A percentile compares a stretch with the other conserved stretches of the same genome.
Evolutionary conservation across 2,888 invertebrate genomes (phyloP).

Genomic region (Dinocampus coccinellae): DNA sequence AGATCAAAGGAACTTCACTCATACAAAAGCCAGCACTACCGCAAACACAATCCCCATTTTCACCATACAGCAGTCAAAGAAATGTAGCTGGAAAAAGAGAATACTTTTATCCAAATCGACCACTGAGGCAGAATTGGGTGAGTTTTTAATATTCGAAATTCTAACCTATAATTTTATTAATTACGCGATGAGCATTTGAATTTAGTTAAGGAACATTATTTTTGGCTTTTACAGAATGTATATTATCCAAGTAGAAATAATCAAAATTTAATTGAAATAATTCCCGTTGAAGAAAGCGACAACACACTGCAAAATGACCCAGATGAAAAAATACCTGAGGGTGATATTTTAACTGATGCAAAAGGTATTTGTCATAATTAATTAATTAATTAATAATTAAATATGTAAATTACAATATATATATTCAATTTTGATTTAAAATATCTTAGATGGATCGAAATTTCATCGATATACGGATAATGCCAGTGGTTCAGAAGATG

Average conservation of each 20-base stretch:
- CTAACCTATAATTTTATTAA: slow-evolving; percentile 2
- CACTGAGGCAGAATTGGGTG: slow-evolving; percentile 58
- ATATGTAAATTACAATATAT: no score
- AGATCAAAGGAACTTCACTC: slow-evolving; percentile 40
- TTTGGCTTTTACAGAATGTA: slow-evolving; percentile 51
- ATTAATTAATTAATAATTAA: slow-evolving; percentile 5
- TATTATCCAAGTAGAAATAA: slow-evolving; percentile 63
- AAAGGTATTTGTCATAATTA: slow-evolving; percentile 32
- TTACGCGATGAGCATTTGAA: background rate
- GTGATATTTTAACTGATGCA: slow-evolving; percentile 14
- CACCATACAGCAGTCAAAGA: slow-evolving; percentile 49
- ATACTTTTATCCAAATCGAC: slow-evolving; percentile 48
- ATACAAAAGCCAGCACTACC: slow-evolving; percentile 31
- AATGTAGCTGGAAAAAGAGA: background rate
- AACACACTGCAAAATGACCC: slow-evolving; percentile 46
- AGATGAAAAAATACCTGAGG: slow-evolving; percentile 19
- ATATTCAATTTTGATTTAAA: slow-evolving; percentile 39
- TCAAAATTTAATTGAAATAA: slow-evolving; percentile 71
- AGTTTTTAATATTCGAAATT: slow-evolving; percentile 28
- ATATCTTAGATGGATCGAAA: slow-evolving; percentile 63
- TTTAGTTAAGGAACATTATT: background rate
- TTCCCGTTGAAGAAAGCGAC: slow-evolving; percentile 65
- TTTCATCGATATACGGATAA: slow-evolving; percentile 71
- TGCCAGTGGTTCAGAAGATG: slow-evolving; percentile 68
- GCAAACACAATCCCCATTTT: slow-evolving; percentile 37